phyloP scores from a whole-genome alignment of 1,140 invertebrate species.

The Trichoplusia ni region DNA sequence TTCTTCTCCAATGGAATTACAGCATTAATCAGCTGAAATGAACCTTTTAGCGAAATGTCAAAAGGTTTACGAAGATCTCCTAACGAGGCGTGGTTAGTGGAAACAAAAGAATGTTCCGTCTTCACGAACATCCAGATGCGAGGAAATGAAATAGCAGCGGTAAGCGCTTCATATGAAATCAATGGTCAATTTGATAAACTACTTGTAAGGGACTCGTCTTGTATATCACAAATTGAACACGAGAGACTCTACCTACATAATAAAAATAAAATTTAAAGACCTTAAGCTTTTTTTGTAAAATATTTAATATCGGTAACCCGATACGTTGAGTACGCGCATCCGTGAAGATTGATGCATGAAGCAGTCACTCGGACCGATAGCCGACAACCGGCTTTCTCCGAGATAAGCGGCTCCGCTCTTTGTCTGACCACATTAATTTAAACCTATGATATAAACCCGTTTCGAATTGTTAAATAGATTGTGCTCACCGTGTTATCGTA shows the following conservation, averaged over 20 bases:
- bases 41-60: conserved; percentile 79
- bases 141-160: conserved; percentile 24
- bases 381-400: conserved; percentile 55
- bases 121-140: conserved; percentile 36
- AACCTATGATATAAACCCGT: conserved; percentile 55
- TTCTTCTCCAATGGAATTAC: conserved; percentile 68
- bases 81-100: conserved; percentile 61
- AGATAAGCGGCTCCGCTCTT: conserved; percentile 64
- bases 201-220: not conserved
- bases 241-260: not conserved
- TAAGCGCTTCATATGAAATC: not conserved
- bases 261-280: not conserved
- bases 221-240: not conserved
- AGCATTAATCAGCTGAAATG: conserved; percentile 75
- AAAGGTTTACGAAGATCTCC: conserved; percentile 70
- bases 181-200: conserved; percentile 1
- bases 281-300: conserved; percentile 9
- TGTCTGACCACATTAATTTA: conserved; percentile 70
- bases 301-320: conserved; percentile 14
- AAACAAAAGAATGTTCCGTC: conserved; percentile 68
- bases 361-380: conserved; percentile 44
- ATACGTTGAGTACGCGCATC: conserved; percentile 7
- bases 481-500: conserved; percentile 34
- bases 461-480: conserved; percentile 62
- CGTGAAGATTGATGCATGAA: conserved; percentile 51